phyloP scores from a whole-genome alignment of 2,797 vertebrate genomes.

The Lutjanus campechanus region DNA sequence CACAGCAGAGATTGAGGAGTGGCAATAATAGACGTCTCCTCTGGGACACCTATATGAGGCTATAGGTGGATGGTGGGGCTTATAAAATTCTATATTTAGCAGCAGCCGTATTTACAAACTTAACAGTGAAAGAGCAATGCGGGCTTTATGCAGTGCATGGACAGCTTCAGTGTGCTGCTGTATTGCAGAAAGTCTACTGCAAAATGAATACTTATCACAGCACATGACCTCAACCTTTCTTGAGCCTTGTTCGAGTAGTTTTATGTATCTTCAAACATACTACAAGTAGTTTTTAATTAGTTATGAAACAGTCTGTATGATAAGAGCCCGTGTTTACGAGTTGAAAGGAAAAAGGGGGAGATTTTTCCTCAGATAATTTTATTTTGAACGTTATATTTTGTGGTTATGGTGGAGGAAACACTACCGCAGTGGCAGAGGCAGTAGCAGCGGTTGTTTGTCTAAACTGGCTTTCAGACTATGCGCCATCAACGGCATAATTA shows the following conservation, averaged over 20 bases:
- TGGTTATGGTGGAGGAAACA: too few species aligned
- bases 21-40: neutral
- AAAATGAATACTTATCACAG: neutral
- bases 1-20: neutral
- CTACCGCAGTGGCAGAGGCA: too few species aligned
- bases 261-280: neutral
- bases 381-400: too few species aligned
- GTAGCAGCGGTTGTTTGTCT: too few species aligned
- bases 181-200: neutral
- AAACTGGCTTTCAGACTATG: too few species aligned
- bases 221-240: neutral
- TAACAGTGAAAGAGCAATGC: neutral
- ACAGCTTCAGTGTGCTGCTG: neutral
- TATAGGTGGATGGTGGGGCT: neutral
- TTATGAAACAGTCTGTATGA: too few species aligned
- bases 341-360: too few species aligned
- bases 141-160: neutral
- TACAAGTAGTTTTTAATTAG: too few species aligned
- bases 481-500: too few species aligned
- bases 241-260: neutral
- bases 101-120: neutral
- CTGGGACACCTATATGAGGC: neutral
- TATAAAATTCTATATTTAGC: conserved; percentile 12
- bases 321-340: too few species aligned
- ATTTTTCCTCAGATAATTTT: too few species aligned